Percentiles rank a stretch among this genome's conserved stretches.
Evolutionary conservation across 2,113 vertebrate species (phyloP).

Genomic region (Gasterosteus aculeatus): DNA sequence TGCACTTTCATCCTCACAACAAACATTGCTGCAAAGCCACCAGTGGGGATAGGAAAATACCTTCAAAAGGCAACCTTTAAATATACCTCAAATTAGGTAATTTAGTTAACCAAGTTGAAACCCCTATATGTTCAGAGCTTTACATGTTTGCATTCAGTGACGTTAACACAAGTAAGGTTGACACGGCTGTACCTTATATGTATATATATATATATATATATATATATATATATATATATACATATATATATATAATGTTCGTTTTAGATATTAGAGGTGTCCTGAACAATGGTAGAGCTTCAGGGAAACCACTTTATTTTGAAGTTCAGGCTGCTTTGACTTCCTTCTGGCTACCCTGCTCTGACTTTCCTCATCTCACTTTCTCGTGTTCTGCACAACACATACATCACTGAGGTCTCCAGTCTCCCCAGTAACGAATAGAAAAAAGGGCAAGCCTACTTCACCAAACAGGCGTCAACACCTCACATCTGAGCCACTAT

Average conservation of each 20-base stretch:
- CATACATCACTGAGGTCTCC: conserved; percentile 42
- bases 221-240: too few relatives aligned
- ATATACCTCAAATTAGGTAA: not conserved
- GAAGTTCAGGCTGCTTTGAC: conserved; percentile 13
- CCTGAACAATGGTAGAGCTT: not conserved
- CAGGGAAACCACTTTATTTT: conserved; percentile 44
- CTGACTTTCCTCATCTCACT: conserved; percentile 8
- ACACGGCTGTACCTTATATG: not conserved
- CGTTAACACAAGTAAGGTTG: not conserved
- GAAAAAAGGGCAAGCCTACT: conserved; percentile 44
- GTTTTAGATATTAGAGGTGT: not conserved
- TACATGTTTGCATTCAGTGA: not conserved
- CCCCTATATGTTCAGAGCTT: not conserved
- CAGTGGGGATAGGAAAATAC: not conserved
- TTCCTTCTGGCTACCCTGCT: conserved; percentile 4
- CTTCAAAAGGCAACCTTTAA: not conserved
- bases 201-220: too few relatives aligned
- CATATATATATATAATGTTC: not conserved
- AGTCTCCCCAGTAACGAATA: conserved; percentile 59
- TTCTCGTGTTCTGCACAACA: not conserved
- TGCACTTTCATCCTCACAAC: not conserved
- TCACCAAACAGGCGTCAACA: conserved; percentile 56
- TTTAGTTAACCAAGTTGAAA: not conserved
- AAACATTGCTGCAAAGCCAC: not conserved
- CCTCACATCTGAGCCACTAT: conserved; percentile 45